Conservation (phyloP, 2,797 vertebrate genomes). For the Pangasius djambal region DNA sequence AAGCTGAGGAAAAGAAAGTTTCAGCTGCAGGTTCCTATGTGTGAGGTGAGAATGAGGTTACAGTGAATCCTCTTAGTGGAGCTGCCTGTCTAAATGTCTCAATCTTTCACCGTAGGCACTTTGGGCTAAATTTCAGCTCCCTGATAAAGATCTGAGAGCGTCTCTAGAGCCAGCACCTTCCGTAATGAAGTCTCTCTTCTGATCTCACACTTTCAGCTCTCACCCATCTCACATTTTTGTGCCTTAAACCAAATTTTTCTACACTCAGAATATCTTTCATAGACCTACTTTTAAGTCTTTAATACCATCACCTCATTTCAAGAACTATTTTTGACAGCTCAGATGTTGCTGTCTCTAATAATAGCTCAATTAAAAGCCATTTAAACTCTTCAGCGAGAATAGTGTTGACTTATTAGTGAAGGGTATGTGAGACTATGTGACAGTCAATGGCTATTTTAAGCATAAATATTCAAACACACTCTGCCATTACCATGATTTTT, state of each 20-base stretch:
- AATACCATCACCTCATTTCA: slow-evolving; percentile 24
- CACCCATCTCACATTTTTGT: slow-evolving; percentile 6
- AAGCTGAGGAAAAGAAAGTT: slow-evolving; percentile 50
- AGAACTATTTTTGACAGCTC: slow-evolving; percentile 34
- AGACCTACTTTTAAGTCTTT: slow-evolving; percentile 32
- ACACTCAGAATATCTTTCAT: slow-evolving; percentile 10
- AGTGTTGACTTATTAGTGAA: slow-evolving; percentile 33
- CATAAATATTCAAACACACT: slow-evolving; percentile 29
- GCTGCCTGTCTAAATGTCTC: slow-evolving; percentile 34
- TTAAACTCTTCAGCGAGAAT: slow-evolving; percentile 7
- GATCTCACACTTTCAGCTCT: slow-evolving; percentile 38
- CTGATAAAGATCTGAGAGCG: slow-evolving; percentile 42
- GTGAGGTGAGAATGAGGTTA: slow-evolving; percentile 50
- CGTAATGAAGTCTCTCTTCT: slow-evolving; percentile 41
- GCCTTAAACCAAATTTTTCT: slow-evolving; percentile 29
- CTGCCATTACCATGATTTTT: slow-evolving; percentile 21
- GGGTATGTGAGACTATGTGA: neutral
- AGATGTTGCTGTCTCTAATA: slow-evolving; percentile 17
- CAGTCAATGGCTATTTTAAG: slow-evolving; percentile 14
- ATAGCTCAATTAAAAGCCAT: slow-evolving; percentile 31
- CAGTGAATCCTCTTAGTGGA: slow-evolving; percentile 37
- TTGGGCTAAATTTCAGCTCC: slow-evolving; percentile 25
- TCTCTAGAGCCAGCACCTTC: slow-evolving; percentile 37
- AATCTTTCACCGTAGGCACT: slow-evolving; percentile 26
- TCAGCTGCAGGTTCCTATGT: slow-evolving; percentile 50